phyloP scores from a whole-genome alignment of 2,113 vertebrate species.

The Burhinus oedicnemus region DNA sequence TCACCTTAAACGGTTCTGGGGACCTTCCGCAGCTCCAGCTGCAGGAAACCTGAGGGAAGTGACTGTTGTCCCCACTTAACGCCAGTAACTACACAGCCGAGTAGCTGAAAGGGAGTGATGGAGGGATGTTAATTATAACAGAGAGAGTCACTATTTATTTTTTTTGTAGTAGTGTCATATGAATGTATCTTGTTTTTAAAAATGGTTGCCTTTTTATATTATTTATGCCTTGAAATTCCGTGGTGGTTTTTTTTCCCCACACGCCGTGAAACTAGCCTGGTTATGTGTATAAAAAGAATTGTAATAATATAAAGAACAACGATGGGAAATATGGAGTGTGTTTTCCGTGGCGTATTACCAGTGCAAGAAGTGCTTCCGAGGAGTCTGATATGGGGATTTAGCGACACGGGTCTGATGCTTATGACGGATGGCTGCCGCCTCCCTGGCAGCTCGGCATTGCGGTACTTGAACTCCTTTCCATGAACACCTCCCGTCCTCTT shows the following conservation, averaged over 20 bases:
- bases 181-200: conserved; percentile 89
- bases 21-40: conserved; percentile 78
- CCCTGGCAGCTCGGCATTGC: neutral
- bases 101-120: conserved; percentile 53
- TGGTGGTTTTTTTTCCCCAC: neutral
- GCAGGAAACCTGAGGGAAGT: conserved; percentile 82
- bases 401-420: neutral
- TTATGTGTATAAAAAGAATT: conserved; percentile 77
- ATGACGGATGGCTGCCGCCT: neutral
- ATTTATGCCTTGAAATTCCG: conserved; percentile 82
- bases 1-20: conserved; percentile 62
- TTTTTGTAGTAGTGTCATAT: conserved; percentile 92
- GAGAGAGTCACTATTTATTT: conserved; percentile 97
- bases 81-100: conserved; percentile 55
- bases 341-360: neutral
- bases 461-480: neutral
- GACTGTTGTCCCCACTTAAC: neutral
- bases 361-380: neutral
- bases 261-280: conserved; percentile 70
- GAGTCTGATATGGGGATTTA: neutral
- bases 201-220: conserved; percentile 88
- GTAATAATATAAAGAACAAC: conserved; percentile 84
- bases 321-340: conserved; percentile 51
- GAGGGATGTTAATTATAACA: conserved; percentile 73
- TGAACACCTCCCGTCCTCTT: neutral